These are phyloP conservation scores for Oxygymnocypris stewartii DNA, from an alignment of 2,113 vertebrate species.

Conservation along the genomic window DNA sequence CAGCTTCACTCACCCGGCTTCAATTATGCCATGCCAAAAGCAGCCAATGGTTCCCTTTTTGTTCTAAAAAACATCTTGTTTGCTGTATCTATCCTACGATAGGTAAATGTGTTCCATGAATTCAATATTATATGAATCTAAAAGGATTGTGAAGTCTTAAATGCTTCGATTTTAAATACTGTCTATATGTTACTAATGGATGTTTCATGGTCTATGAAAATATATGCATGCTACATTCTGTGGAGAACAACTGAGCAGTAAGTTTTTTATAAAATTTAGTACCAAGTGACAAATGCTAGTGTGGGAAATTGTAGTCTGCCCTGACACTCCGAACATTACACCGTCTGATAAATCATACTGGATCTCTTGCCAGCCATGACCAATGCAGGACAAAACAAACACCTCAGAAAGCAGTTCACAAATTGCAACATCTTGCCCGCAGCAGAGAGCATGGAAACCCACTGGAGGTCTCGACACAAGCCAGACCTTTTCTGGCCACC, in stretches of 20 bases:
- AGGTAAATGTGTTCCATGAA: not conserved
- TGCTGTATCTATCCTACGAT: too few species aligned
- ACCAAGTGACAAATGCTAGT: not conserved
- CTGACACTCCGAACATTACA: conserved; percentile 22
- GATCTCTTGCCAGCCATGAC: conserved; percentile 32
- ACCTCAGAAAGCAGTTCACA: conserved; percentile 26
- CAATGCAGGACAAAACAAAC: conserved; percentile 53
- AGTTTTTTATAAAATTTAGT: not conserved
- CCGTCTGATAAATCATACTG: conserved; percentile 17
- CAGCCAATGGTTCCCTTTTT: conserved; percentile 32
- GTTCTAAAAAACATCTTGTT: not conserved
- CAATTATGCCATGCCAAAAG: conserved; percentile 45
- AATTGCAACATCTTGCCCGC: conserved; percentile 56
- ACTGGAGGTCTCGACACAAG: conserved; percentile 39
- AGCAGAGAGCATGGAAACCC: conserved; percentile 42
- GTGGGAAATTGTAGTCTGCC: not conserved
- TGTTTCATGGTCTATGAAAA: not conserved
- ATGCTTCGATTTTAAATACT: not conserved
- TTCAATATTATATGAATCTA: not conserved
- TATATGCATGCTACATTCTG: not conserved
- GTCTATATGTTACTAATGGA: not conserved
- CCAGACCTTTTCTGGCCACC: conserved; percentile 10
- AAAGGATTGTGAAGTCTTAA: not conserved
- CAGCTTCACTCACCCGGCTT: conserved; percentile 50
- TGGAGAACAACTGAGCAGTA: not conserved